phyloP scores from a whole-genome alignment of 2,797 vertebrate genomes.

The Adrianichthys oophorus region DNA sequence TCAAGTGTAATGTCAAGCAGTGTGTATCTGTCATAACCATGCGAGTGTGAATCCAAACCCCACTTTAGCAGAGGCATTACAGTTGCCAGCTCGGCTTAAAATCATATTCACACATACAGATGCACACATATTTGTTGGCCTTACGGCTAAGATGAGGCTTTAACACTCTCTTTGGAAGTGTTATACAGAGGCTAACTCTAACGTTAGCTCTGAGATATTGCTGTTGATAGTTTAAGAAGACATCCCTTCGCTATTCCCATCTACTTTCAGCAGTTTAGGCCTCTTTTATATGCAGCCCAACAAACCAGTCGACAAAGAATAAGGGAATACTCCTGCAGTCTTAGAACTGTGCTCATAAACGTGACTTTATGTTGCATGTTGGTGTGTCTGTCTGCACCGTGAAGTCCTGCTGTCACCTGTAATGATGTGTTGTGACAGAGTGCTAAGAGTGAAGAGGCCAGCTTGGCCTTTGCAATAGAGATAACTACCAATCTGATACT shows the following conservation, averaged over 20 bases:
- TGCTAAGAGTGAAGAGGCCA: slow-evolving; percentile 68
- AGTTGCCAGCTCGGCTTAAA: slow-evolving; percentile 52
- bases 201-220: slow-evolving; percentile 52
- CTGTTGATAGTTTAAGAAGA: slow-evolving; percentile 64
- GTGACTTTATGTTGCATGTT: slow-evolving; percentile 10
- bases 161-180: slow-evolving; percentile 72
- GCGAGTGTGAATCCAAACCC: slow-evolving; percentile 29
- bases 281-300: slow-evolving; percentile 42
- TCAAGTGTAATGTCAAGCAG: slow-evolving; percentile 51
- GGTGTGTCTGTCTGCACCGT: slow-evolving; percentile 38
- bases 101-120: slow-evolving; percentile 43
- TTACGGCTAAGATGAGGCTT: slow-evolving; percentile 56
- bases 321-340: slow-evolving; percentile 2
- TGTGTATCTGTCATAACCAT: slow-evolving; percentile 26
- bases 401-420: slow-evolving; percentile 73
- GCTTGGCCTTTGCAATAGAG: slow-evolving; percentile 72
- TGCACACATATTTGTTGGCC: slow-evolving; percentile 37
- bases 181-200: slow-evolving; percentile 67
- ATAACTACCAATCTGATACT: slow-evolving; percentile 77
- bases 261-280: slow-evolving; percentile 37
- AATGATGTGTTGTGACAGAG: slow-evolving; percentile 74
- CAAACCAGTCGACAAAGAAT: slow-evolving; percentile 34
- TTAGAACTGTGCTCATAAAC: slow-evolving; percentile 25
- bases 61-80: slow-evolving; percentile 48
- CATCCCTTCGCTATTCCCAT: slow-evolving; percentile 9